Percentiles rank a stretch among this genome's conserved stretches.
Evolutionary conservation across 2,113 vertebrate genomes (phyloP).

Genomic region (Cichladusa arquata): DNA sequence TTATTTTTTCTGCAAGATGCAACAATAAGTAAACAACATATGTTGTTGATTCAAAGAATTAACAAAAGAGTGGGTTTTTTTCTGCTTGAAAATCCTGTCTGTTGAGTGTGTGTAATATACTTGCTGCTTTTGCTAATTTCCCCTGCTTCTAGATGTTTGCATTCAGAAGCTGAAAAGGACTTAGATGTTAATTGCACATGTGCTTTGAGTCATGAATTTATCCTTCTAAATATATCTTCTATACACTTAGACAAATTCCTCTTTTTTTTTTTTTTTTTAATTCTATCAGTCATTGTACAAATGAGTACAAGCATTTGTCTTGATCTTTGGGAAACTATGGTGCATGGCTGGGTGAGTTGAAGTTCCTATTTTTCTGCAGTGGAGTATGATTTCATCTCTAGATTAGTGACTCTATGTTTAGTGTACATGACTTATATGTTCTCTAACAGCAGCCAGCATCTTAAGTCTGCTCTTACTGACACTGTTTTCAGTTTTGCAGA

Average conservation of each 20-base stretch:
- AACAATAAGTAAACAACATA: slow-evolving; percentile 66
- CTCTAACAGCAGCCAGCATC: not conserved
- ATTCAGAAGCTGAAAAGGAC: slow-evolving; percentile 30
- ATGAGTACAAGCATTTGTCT: not conserved
- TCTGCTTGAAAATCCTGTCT: not conserved
- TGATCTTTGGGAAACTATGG: not conserved
- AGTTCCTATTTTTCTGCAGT: not conserved
- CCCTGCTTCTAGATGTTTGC: slow-evolving; percentile 7
- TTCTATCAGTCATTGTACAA: not conserved
- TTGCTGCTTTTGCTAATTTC: slow-evolving; percentile 13
- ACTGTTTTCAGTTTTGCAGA: not conserved
- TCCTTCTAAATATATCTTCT: not conserved
- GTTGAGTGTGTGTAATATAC: not conserved
- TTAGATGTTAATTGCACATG: not conserved
- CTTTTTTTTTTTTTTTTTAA: not conserved
- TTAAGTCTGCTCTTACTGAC: not conserved
- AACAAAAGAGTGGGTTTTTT: not conserved
- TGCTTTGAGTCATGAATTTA: slow-evolving; percentile 5
- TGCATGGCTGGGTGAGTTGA: not conserved
- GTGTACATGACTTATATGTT: not conserved
- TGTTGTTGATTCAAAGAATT: slow-evolving; percentile 55
- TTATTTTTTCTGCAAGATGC: slow-evolving; percentile 54
- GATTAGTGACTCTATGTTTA: not conserved
- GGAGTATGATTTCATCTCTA: not conserved
- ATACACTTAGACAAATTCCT: not conserved